phyloP scores from a whole-genome alignment of 2,888 invertebrate genomes.

The Tenthredo notha region DNA sequence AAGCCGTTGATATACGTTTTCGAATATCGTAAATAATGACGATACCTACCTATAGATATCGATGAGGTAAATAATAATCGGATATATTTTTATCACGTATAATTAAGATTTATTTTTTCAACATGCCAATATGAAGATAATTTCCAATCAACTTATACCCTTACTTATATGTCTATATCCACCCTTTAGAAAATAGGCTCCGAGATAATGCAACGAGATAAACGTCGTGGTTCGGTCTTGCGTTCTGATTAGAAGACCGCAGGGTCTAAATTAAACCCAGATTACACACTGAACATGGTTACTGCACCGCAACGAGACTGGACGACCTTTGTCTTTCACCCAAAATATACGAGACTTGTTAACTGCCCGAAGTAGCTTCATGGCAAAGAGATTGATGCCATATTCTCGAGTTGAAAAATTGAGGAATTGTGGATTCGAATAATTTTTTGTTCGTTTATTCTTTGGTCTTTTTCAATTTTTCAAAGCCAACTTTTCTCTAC shows the following conservation, averaged over 20 bases:
- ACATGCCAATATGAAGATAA: background rate
- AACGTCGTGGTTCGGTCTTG: constrained; percentile 2
- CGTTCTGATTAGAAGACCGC: constrained; percentile 42
- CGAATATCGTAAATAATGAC: constrained; percentile 46
- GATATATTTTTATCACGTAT: constrained; percentile 1
- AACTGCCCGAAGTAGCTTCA: background rate
- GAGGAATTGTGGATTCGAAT: background rate
- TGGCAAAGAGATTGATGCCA: background rate
- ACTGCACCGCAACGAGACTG: background rate
- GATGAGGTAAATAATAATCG: constrained; percentile 41
- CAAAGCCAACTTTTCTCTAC: background rate
- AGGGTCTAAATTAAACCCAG: constrained; percentile 27
- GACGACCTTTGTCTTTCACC: constrained; percentile 20
- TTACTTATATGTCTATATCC: background rate
- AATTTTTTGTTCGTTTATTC: background rate
- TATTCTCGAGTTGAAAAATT: background rate
- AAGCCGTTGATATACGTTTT: constrained; percentile 44
- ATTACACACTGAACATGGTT: constrained; percentile 8
- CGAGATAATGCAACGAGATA: background rate
- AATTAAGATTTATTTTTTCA: constrained; percentile 15
- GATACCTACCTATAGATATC: background rate
- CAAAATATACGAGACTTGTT: constrained; percentile 28
- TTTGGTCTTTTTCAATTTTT: background rate
- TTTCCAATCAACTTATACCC: background rate
- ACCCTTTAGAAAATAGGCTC: background rate